Percentiles rank a stretch among this genome's conserved stretches.
phyloP scores from a whole-genome alignment of 2,888 invertebrate genomes.

The Lymantria dispar region DNA sequence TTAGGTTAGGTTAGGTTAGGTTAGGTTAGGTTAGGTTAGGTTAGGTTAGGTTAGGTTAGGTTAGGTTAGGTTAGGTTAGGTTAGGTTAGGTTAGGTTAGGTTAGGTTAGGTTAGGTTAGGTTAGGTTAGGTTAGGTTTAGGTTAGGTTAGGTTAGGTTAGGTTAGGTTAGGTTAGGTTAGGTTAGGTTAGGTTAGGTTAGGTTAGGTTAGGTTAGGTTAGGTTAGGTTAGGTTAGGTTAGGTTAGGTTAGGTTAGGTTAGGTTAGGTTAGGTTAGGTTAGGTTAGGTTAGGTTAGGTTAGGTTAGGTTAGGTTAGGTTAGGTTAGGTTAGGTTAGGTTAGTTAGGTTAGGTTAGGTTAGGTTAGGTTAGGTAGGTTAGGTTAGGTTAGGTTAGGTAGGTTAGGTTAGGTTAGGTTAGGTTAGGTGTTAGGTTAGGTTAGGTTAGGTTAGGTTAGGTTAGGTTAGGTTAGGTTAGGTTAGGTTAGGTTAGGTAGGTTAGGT shows the following conservation, averaged over 20 bases:
- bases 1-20: constrained; percentile 47
- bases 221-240: constrained; percentile 23
- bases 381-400: too few relatives aligned
- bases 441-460: constrained; percentile 22
- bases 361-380: too few relatives aligned
- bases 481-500: constrained; percentile 14
- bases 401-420: constrained; percentile 18
- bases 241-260: constrained; percentile 15
- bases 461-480: constrained; percentile 8
- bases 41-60: constrained; percentile 21
- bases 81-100: constrained; percentile 18
- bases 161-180: constrained; percentile 19
- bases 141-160: constrained; percentile 12
- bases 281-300: constrained; percentile 18
- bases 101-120: constrained; percentile 22
- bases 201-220: constrained; percentile 25
- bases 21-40: constrained; percentile 17
- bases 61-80: background rate
- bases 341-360: constrained; percentile 27
- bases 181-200: constrained; percentile 27
- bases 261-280: constrained; percentile 19
- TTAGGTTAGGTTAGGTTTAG: constrained; percentile 13
- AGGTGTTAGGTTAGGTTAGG: too few relatives aligned
- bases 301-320: constrained; percentile 17
- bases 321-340: constrained; percentile 16